Conservation (phyloP, 2,888 invertebrate genomes). For the Melanostoma mellinum region DNA sequence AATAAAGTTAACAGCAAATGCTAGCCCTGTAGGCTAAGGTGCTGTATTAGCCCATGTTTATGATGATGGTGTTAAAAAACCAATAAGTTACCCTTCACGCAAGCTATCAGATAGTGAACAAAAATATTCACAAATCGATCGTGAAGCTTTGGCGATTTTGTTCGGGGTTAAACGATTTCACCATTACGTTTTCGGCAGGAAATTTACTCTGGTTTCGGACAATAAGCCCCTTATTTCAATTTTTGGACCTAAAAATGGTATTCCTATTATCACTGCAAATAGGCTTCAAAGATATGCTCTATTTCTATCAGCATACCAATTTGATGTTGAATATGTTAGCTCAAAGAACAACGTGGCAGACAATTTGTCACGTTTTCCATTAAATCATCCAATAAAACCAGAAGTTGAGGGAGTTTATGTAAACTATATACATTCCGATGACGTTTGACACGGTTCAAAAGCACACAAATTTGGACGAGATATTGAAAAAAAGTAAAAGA, state of each 20-base stretch:
- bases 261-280: slow-evolving; percentile 75
- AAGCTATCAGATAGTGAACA: slow-evolving; percentile 77
- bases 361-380: slow-evolving; percentile 30
- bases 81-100: slow-evolving; percentile 79
- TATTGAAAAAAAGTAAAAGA: slow-evolving; percentile 19
- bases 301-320: slow-evolving; percentile 22
- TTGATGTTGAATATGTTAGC: slow-evolving; percentile 3
- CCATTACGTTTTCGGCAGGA: slow-evolving; percentile 78
- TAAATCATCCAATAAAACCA: not conserved
- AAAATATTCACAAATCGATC: slow-evolving; percentile 75
- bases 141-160: slow-evolving; percentile 30
- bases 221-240: slow-evolving; percentile 26
- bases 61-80: slow-evolving; percentile 67
- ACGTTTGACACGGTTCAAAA: not conserved
- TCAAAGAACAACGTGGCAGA: not conserved
- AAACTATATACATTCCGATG: slow-evolving; percentile 1
- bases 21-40: slow-evolving; percentile 77
- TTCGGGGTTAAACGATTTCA: slow-evolving; percentile 75
- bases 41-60: slow-evolving; percentile 75
- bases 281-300: slow-evolving; percentile 63
- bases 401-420: slow-evolving; percentile 13
- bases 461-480: not conserved
- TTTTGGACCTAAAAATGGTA: slow-evolving; percentile 66
- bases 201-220: slow-evolving; percentile 76
- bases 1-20: slow-evolving; percentile 78